Conservation (phyloP, 1,140 invertebrate genomes). For the Varroa destructor region DNA sequence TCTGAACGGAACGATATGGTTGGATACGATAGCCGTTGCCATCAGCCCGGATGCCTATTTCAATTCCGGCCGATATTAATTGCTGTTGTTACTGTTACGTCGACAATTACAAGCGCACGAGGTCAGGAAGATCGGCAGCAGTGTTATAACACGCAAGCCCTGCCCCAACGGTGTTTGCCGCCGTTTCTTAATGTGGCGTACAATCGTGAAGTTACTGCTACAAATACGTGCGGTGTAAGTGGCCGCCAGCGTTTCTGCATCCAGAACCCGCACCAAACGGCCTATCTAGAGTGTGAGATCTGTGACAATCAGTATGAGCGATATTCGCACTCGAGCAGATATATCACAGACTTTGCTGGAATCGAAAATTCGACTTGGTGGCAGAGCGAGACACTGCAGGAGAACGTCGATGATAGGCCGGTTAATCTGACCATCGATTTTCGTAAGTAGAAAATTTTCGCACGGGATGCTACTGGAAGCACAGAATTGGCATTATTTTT, state of each 20-base stretch:
- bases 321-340: conserved; percentile 48
- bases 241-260: conserved; percentile 67
- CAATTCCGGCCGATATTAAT: too few relatives aligned
- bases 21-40: too few relatives aligned
- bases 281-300: conserved; percentile 43
- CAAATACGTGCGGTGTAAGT: conserved; percentile 81
- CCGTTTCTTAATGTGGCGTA: conserved; percentile 93
- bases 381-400: conserved; percentile 94
- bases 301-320: conserved; percentile 50
- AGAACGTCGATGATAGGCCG: conserved; percentile 70
- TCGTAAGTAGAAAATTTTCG: conserved; percentile 47
- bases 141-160: conserved; percentile 44
- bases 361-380: conserved; percentile 86
- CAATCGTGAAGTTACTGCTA: conserved; percentile 67
- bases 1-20: too few relatives aligned
- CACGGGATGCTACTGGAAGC: background rate
- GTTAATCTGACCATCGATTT: conserved; percentile 83
- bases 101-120: too few relatives aligned
- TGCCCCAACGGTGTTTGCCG: conserved; percentile 72
- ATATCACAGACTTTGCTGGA: conserved; percentile 73
- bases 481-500: background rate
- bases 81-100: too few relatives aligned
- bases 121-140: conserved; percentile 13
- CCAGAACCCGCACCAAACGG: conserved; percentile 53
- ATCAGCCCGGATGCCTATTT: too few relatives aligned